Conservation (phyloP, 2,888 invertebrate genomes). For the Pteria penguin region DNA sequence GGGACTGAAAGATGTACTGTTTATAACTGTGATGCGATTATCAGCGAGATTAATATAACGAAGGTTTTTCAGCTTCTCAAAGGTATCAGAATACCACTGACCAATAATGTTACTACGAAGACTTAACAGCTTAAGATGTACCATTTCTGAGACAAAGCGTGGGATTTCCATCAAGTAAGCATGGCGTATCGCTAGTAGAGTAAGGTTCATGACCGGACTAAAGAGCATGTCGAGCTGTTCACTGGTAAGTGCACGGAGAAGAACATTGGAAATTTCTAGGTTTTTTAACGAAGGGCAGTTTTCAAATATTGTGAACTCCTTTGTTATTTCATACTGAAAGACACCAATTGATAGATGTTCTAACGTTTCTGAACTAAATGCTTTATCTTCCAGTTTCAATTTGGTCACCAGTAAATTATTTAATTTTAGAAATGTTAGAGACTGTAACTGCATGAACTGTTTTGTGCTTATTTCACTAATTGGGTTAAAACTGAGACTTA, state of each 20-base stretch:
- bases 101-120: conserved; percentile 3
- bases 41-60: not conserved
- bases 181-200: not conserved
- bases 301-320: not conserved
- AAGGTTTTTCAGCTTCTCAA: not conserved
- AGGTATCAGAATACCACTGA: not conserved
- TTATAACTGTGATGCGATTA: conserved; percentile 19
- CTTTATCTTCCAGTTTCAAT: not conserved
- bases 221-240: not conserved
- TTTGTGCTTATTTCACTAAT: not conserved
- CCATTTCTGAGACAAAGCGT: not conserved
- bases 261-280: not conserved
- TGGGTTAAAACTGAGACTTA: not conserved
- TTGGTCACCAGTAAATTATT: not conserved
- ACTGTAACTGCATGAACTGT: not conserved
- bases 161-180: not conserved
- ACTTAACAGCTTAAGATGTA: not conserved
- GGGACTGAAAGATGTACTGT: conserved; percentile 26
- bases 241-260: not conserved
- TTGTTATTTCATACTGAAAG: not conserved
- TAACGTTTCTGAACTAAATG: not conserved
- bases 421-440: not conserved
- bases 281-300: not conserved
- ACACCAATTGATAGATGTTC: not conserved
- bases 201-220: not conserved